Evolutionary conservation across 1,140 invertebrate genomes (phyloP).

Genomic region (Saccostrea echinata): DNA sequence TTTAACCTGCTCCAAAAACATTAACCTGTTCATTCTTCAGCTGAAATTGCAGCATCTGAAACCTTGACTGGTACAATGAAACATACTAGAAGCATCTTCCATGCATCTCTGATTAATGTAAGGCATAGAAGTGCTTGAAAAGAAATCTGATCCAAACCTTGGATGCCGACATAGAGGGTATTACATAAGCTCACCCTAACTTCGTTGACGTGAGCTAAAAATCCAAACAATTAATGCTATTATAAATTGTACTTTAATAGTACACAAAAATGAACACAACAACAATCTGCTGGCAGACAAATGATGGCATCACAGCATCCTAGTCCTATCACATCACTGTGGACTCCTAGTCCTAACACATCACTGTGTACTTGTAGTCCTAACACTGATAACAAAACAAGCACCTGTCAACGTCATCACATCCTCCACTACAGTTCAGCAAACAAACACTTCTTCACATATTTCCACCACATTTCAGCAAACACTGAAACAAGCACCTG

Average conservation of each 20-base stretch:
- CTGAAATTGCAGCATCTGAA: too few relatives aligned
- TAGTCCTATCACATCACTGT: neutral
- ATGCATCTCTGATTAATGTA: too few relatives aligned
- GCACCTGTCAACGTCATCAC: neutral
- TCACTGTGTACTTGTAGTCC: neutral
- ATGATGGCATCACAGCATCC: neutral
- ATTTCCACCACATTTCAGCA: neutral
- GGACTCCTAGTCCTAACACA: neutral
- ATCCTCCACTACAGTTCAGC: neutral
- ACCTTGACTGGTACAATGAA: too few relatives aligned
- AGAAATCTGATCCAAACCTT: too few relatives aligned
- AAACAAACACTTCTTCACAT: neutral
- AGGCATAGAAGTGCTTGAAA: too few relatives aligned
- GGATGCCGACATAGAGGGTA: too few relatives aligned
- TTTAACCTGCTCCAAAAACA: too few relatives aligned
- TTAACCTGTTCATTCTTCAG: too few relatives aligned
- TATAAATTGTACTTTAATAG: neutral
- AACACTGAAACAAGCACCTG: neutral
- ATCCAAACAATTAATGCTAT: neutral
- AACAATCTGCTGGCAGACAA: conserved; percentile 25
- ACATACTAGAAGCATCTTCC: too few relatives aligned
- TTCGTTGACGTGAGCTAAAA: too few relatives aligned
- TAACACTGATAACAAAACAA: too few relatives aligned
- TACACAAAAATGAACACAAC: neutral
- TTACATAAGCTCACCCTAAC: too few relatives aligned